Conservation (phyloP, 2,888 invertebrate genomes). For the Calliopum simillimum region DNA sequence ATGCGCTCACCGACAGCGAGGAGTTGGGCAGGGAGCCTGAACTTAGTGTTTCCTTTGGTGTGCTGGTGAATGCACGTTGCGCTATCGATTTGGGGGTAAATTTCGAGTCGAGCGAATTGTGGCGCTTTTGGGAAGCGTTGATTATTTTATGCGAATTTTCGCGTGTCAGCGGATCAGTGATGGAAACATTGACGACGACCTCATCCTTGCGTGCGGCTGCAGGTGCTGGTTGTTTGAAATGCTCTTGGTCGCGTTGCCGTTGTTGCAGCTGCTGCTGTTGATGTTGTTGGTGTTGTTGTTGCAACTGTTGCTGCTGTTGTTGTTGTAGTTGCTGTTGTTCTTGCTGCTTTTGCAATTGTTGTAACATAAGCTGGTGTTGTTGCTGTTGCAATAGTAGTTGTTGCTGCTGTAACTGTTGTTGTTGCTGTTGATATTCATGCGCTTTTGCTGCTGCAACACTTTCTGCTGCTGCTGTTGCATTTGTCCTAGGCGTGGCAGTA, state of each 20-base stretch:
- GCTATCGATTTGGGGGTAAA: slow-evolving; percentile 47
- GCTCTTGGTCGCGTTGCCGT: neutral
- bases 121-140: slow-evolving; percentile 46
- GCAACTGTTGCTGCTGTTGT: neutral
- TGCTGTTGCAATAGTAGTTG: neutral
- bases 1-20: slow-evolving; percentile 34
- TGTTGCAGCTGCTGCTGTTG: slow-evolving; percentile 14
- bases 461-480: slow-evolving; percentile 8
- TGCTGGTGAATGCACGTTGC: slow-evolving; percentile 39
- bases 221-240: neutral
- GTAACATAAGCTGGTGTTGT: slow-evolving; percentile 39
- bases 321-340: slow-evolving; percentile 36
- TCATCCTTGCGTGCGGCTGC: slow-evolving; percentile 46
- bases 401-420: slow-evolving; percentile 16
- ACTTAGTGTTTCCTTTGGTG: slow-evolving; percentile 33
- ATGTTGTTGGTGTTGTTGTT: slow-evolving; percentile 11
- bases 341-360: slow-evolving; percentile 29
- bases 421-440: slow-evolving; percentile 41
- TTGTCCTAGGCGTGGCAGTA: neutral
- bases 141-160: slow-evolving; percentile 51
- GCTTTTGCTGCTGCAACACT: neutral
- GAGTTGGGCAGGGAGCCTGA: slow-evolving; percentile 16
- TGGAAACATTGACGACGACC: slow-evolving; percentile 52
- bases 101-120: slow-evolving; percentile 44
- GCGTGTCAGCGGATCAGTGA: slow-evolving; percentile 54